phyloP scores from a whole-genome alignment of 2,888 invertebrate genomes.

The Ametastegia equiseti region DNA sequence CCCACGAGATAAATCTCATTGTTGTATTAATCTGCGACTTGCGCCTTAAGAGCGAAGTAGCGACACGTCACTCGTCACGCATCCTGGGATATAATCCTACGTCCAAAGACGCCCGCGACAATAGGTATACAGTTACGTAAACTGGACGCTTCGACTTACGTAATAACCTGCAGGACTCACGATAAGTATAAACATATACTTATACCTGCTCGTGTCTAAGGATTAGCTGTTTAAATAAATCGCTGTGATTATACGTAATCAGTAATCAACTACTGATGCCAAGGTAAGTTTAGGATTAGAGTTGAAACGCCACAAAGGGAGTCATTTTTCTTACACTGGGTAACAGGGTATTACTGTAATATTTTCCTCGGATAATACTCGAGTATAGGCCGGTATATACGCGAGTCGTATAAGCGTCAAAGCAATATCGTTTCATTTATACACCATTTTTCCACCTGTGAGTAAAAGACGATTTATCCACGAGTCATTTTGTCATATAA shows the following conservation, averaged over 20 bases:
- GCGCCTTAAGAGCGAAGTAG: neutral
- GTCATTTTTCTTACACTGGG: conserved; percentile 25
- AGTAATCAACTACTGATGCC: conserved; percentile 36
- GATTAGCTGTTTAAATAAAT: conserved; percentile 40
- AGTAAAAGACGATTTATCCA: neutral
- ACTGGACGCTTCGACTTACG: conserved; percentile 41
- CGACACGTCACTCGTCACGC: conserved; percentile 47
- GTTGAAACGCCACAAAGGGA: conserved; percentile 29
- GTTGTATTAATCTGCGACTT: conserved; percentile 3
- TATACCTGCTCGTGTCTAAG: neutral
- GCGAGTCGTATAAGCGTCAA: neutral
- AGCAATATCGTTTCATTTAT: conserved; percentile 5
- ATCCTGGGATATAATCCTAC: conserved; percentile 47
- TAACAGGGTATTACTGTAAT: neutral
- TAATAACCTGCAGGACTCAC: conserved; percentile 22
- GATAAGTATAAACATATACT: neutral
- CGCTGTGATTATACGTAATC: conserved; percentile 39
- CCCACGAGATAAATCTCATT: conserved; percentile 43
- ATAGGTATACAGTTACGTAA: conserved; percentile 37
- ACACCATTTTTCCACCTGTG: neutral
- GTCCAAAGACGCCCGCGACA: conserved; percentile 33
- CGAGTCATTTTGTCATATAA: neutral
- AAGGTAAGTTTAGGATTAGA: conserved; percentile 36
- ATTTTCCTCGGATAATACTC: neutral
- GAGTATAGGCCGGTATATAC: neutral